A percentile compares a stretch with the other conserved stretches of the same genome.
phyloP scores from a whole-genome alignment of 2,797 vertebrate genomes.

The Channallabes apus region DNA sequence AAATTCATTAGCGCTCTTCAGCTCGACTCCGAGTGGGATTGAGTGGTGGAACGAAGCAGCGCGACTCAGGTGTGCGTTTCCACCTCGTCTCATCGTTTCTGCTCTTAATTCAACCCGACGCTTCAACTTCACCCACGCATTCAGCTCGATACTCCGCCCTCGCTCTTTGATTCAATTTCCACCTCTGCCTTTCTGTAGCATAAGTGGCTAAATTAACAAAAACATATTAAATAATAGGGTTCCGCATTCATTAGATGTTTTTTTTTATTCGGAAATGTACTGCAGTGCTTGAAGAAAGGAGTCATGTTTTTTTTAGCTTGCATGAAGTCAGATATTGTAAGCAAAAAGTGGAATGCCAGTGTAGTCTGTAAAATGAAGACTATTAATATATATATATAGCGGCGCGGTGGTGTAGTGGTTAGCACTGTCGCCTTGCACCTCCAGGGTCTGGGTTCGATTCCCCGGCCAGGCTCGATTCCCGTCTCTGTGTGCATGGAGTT shows the following conservation, averaged over 20 bases:
- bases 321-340: not conserved
- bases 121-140: conserved; percentile 31
- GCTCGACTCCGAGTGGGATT: conserved; percentile 48
- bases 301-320: not conserved
- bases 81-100: conserved; percentile 38
- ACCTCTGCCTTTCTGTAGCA: conserved; percentile 11
- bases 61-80: conserved; percentile 33
- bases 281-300: not conserved
- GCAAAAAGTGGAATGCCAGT: not conserved
- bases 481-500: no score
- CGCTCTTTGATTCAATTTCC: not conserved
- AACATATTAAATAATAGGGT: not conserved
- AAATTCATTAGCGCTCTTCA: conserved; percentile 57
- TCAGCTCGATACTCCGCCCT: conserved; percentile 12
- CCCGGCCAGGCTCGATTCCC: no score
- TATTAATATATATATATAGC: no score
- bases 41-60: conserved; percentile 40
- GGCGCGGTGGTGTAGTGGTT: no score
- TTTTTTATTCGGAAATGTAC: not conserved
- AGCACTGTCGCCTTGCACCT: no score
- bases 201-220: conserved; percentile 15
- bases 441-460: no score
- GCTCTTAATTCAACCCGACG: conserved; percentile 45
- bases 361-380: not conserved
- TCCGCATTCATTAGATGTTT: not conserved